Conservation (phyloP, 2,113 vertebrate species). For the Malurus melanocephalus region DNA sequence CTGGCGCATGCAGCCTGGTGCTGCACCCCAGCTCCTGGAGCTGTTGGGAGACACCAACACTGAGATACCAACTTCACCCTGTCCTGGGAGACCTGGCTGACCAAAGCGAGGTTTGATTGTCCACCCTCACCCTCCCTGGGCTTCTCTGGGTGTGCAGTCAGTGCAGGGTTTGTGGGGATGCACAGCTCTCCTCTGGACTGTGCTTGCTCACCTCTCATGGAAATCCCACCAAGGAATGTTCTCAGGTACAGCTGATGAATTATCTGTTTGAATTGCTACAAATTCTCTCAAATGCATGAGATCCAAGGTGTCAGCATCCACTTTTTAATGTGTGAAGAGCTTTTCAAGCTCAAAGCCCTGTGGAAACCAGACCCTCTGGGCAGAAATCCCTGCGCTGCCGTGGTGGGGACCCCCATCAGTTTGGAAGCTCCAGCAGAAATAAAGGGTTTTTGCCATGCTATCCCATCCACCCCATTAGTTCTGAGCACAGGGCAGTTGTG, state of each 20-base stretch:
- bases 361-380: not conserved
- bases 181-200: not conserved
- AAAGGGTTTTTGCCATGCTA: not conserved
- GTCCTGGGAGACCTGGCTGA: not conserved
- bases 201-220: not conserved
- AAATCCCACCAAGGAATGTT: not conserved
- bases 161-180: not conserved
- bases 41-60: too few species aligned
- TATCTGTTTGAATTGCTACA: not conserved
- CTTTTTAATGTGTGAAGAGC: not conserved
- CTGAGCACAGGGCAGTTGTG: not conserved
- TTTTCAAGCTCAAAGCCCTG: not conserved
- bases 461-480: not conserved
- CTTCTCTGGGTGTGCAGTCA: not conserved
- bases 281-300: not conserved
- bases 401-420: not conserved
- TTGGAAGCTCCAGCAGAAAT: not conserved
- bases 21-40: fast-evolving
- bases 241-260: not conserved
- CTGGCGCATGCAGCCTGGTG: fast-evolving
- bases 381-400: not conserved
- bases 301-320: not conserved
- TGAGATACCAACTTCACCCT: not conserved
- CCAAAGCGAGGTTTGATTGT: not conserved
- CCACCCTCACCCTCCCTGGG: not conserved